These are phyloP conservation scores for Dysmachus trigonus DNA, from an alignment of 2,888 invertebrate species.

Conservation along the genomic window DNA sequence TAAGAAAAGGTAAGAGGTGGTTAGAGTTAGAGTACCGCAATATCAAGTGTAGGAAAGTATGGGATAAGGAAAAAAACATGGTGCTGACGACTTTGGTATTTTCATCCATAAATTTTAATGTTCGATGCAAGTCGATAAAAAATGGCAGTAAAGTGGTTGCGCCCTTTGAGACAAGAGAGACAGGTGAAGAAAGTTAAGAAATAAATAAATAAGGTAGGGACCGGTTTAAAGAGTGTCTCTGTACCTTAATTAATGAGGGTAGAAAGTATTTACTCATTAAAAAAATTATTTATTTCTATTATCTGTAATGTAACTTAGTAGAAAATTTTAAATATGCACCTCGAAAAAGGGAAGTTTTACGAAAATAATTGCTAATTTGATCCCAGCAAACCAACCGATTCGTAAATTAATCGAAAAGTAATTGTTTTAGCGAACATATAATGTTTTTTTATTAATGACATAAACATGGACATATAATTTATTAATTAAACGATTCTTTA, in stretches of 20 bases:
- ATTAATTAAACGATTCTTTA: too few species aligned
- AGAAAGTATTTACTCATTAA: too few species aligned
- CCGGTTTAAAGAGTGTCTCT: neutral
- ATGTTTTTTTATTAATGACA: too few species aligned
- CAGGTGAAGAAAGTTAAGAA: neutral
- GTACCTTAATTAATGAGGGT: neutral
- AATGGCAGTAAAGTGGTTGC: neutral
- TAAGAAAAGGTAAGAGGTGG: slow-evolving; percentile 17
- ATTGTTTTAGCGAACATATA: too few species aligned
- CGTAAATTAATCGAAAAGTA: too few species aligned
- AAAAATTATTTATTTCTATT: too few species aligned
- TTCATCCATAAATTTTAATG: slow-evolving; percentile 17
- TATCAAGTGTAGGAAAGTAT: slow-evolving; percentile 16
- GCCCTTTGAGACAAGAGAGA: neutral
- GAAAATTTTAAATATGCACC: too few species aligned
- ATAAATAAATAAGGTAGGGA: neutral
- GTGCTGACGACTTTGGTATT: neutral
- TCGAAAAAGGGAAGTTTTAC: too few species aligned
- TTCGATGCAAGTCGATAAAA: neutral
- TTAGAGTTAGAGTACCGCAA: neutral
- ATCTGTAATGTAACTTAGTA: too few species aligned
- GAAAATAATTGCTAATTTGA: too few species aligned
- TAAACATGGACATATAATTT: too few species aligned
- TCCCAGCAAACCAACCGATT: too few species aligned
- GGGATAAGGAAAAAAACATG: neutral